A percentile compares a stretch with the other conserved stretches of the same genome.
Conservation (phyloP, 2,113 vertebrate genomes). For the Seriola aureovittata region DNA sequence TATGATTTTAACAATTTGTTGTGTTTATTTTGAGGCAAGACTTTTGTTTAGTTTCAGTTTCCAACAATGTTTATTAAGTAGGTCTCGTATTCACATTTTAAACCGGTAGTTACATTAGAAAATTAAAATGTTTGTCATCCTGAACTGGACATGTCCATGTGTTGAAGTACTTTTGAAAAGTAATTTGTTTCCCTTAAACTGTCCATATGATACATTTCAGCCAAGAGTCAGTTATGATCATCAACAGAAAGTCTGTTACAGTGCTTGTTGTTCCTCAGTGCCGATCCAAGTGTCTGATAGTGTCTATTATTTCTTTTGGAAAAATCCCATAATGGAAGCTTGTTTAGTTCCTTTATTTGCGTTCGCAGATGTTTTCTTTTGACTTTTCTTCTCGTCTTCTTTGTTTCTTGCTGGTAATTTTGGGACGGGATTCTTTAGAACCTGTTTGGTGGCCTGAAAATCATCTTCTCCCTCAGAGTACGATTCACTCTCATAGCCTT, state of each 20-base stretch:
- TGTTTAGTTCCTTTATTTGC: slow-evolving; percentile 89
- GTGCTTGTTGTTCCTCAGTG: not conserved
- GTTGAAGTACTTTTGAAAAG: not conserved
- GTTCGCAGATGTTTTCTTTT: slow-evolving; percentile 84
- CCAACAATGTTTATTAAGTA: slow-evolving; percentile 40
- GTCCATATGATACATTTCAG: not conserved
- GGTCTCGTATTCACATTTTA: slow-evolving; percentile 2
- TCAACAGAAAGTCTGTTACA: not conserved
- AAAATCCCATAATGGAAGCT: slow-evolving; percentile 94
- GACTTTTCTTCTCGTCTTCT: slow-evolving; percentile 87
- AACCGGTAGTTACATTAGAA: not conserved
- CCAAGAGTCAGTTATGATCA: not conserved
- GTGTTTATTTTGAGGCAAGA: not conserved
- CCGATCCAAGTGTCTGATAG: not conserved
- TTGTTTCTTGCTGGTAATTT: slow-evolving; percentile 71
- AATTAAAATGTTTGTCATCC: not conserved
- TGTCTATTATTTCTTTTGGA: slow-evolving; percentile 90
- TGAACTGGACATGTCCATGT: not conserved
- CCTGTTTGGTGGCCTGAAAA: slow-evolving; percentile 68
- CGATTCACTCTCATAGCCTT: slow-evolving; percentile 92
- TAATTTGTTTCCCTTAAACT: too few species aligned
- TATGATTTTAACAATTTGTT: not conserved
- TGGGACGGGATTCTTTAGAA: slow-evolving; percentile 20
- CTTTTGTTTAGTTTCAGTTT: not conserved
- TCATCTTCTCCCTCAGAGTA: slow-evolving; percentile 92